Conservation (phyloP, 1,140 invertebrate species). For the Microplitis mediator region DNA sequence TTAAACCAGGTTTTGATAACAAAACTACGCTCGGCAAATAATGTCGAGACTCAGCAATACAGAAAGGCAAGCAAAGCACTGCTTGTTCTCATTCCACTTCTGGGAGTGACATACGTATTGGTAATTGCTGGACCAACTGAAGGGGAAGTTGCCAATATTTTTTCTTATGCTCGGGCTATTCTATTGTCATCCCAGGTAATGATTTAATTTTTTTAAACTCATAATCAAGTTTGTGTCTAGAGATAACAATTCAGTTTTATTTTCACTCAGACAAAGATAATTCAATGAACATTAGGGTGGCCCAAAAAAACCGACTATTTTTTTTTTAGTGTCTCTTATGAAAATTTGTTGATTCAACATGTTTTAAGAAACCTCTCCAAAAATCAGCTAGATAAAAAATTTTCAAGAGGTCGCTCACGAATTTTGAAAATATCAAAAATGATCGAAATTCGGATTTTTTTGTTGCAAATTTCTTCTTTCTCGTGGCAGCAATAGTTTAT, state of each 20-base stretch:
- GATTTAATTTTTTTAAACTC: slow-evolving; percentile 14
- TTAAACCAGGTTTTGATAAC: slow-evolving; percentile 81
- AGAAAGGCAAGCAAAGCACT: slow-evolving; percentile 88
- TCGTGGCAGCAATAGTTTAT: no score
- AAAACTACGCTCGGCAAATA: slow-evolving; percentile 85
- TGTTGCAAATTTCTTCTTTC: no score
- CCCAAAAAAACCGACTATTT: no score
- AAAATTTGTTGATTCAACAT: no score
- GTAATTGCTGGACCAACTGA: slow-evolving; percentile 76
- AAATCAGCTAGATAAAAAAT: no score
- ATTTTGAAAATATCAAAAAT: no score
- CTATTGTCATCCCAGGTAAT: slow-evolving; percentile 82
- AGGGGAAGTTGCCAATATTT: slow-evolving; percentile 70
- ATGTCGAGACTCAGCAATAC: slow-evolving; percentile 85
- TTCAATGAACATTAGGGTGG: not conserved
- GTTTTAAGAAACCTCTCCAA: no score
- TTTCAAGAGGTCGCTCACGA: no score
- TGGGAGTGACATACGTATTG: slow-evolving; percentile 87
- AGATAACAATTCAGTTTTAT: not conserved
- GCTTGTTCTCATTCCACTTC: slow-evolving; percentile 82
- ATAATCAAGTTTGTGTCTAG: not conserved
- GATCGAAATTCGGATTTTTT: no score
- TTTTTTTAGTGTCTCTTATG: no score
- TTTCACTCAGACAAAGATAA: not conserved
- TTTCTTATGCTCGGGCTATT: slow-evolving; percentile 73